A percentile compares a stretch with the other conserved stretches of the same genome.
These are phyloP conservation scores for Poeciliopsis presidionis DNA, from an alignment of 2,797 vertebrate species.

Conservation along the genomic window DNA sequence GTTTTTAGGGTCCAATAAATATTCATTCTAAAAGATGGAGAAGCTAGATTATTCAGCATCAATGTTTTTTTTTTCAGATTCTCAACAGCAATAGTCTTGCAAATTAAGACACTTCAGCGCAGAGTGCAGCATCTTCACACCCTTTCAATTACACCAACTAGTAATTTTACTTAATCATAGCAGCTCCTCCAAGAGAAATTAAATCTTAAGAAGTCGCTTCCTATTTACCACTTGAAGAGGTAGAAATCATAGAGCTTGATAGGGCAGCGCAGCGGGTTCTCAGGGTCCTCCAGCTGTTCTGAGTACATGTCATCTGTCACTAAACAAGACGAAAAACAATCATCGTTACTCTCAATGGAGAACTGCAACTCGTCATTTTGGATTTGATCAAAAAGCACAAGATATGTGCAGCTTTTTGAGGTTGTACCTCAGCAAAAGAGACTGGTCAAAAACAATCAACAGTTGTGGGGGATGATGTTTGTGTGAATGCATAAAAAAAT, in stretches of 20 bases:
- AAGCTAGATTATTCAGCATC: conserved; percentile 8
- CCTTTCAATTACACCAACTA: conserved; percentile 25
- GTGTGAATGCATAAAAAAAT: not conserved
- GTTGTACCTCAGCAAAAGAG: not conserved
- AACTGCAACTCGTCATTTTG: not conserved
- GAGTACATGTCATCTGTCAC: conserved; percentile 99
- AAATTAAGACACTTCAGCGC: conserved; percentile 33
- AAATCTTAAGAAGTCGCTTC: not conserved
- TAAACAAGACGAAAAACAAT: conserved; percentile 63
- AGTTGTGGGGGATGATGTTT: not conserved
- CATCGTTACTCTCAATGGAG: not conserved
- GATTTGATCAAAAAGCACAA: not conserved
- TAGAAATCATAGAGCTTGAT: conserved; percentile 99
- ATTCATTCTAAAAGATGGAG: conserved; percentile 9
- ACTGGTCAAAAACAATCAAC: not conserved
- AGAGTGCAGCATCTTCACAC: conserved; percentile 12
- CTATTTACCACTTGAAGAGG: conserved; percentile 98
- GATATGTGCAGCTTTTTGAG: not conserved
- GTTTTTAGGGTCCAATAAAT: not conserved
- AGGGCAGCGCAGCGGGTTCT: conserved; percentile 95
- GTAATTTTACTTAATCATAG: conserved; percentile 18
- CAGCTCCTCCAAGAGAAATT: conserved; percentile 1
- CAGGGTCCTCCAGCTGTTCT: conserved; percentile 94
- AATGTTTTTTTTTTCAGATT: conserved; percentile 38
- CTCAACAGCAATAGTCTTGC: conserved; percentile 47